Conservation (phyloP, 2,888 invertebrate species). For the Caenorhabditis angaria region DNA sequence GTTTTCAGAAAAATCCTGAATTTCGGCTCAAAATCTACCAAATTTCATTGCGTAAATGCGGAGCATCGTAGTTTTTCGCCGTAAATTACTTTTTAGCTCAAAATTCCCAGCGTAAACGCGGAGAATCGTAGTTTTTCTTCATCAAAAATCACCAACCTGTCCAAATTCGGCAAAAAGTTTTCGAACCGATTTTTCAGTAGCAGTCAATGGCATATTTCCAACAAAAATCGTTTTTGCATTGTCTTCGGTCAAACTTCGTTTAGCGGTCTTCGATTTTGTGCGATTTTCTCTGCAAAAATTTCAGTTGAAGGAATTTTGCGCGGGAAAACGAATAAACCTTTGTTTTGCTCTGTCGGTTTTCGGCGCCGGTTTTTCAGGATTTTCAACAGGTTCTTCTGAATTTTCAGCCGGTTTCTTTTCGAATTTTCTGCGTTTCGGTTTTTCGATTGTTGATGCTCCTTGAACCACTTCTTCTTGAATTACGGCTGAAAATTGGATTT, state of each 20-base stretch:
- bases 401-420: slow-evolving; percentile 14
- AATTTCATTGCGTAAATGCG: too few relatives aligned
- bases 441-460: slow-evolving; percentile 27
- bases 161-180: slow-evolving; percentile 45
- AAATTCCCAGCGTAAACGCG: too few relatives aligned
- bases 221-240: slow-evolving; percentile 47
- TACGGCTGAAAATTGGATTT: slow-evolving; percentile 7
- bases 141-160: too few relatives aligned
- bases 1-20: too few relatives aligned
- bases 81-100: too few relatives aligned
- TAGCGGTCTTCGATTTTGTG: slow-evolving; percentile 27
- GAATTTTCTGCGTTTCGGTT: slow-evolving; percentile 30
- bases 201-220: slow-evolving; percentile 49
- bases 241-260: slow-evolving; percentile 27
- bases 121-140: too few relatives aligned
- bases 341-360: slow-evolving; percentile 3
- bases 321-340: neutral
- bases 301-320: neutral
- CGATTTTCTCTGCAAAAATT: slow-evolving; percentile 36
- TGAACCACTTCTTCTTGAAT: slow-evolving; percentile 27
- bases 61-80: too few relatives aligned
- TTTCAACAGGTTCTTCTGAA: slow-evolving; percentile 1
- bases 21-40: too few relatives aligned
- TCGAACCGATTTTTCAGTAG: slow-evolving; percentile 41
- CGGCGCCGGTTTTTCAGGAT: neutral